Conservation (phyloP, 1,140 invertebrate genomes). For the Eurosta solidaginis region DNA sequence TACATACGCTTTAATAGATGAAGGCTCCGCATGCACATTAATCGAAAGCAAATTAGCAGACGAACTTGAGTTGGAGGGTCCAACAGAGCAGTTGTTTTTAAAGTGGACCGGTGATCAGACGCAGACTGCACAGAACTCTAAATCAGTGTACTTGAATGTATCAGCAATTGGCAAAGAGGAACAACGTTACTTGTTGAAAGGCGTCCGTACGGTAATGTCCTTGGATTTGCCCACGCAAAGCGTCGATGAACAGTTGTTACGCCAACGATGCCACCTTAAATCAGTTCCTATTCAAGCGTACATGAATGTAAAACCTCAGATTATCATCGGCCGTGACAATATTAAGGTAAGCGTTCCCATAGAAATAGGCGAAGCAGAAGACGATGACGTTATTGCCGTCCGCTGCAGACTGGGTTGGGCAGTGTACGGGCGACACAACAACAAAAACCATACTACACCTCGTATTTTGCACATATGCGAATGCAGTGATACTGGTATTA, state of each 20-base stretch:
- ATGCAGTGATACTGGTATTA: too few relatives aligned
- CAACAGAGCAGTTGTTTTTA: conserved; percentile 7
- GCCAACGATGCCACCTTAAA: not conserved
- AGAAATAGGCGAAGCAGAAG: not conserved
- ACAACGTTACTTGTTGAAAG: not conserved
- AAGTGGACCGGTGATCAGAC: conserved; percentile 22
- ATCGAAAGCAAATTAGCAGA: not conserved
- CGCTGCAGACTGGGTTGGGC: not conserved
- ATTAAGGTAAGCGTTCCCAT: not conserved
- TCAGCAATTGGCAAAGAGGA: not conserved
- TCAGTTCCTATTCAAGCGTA: not conserved
- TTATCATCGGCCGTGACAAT: conserved; percentile 14
- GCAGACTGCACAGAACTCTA: not conserved
- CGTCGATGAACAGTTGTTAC: not conserved
- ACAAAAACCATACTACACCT: not conserved
- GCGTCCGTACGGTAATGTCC: not conserved
- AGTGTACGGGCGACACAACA: not conserved
- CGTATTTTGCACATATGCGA: not conserved
- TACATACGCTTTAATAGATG: conserved; percentile 14
- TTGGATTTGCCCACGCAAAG: conserved; percentile 24
- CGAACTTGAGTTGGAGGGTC: not conserved
- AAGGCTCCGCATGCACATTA: not conserved
- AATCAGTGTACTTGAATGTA: not conserved
- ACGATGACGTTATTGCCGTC: not conserved
- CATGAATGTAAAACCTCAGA: not conserved